These are phyloP conservation scores for Gadus chalcogrammus DNA, from an alignment of 2,113 vertebrate genomes.

Conservation along the genomic window DNA sequence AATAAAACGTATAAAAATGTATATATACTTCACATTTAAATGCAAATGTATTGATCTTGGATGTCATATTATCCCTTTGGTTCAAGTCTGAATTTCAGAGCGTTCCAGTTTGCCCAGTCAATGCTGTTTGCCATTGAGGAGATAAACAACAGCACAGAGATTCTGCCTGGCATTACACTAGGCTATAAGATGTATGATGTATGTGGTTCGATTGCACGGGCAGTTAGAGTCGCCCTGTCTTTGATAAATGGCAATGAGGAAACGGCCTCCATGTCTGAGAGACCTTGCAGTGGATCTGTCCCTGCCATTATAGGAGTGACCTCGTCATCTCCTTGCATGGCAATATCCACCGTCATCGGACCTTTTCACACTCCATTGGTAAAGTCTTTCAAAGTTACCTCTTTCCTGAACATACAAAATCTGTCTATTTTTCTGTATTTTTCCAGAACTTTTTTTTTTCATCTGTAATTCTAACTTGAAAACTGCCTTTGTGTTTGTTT, in stretches of 20 bases:
- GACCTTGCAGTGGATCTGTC: conserved; percentile 50
- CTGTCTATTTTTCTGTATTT: no score
- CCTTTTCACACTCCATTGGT: conserved; percentile 68
- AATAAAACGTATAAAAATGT: no score
- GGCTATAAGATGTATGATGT: conserved; percentile 71
- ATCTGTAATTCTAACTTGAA: no score
- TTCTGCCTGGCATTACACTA: conserved; percentile 66
- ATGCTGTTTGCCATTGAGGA: conserved; percentile 73
- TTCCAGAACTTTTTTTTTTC: not conserved
- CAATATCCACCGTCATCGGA: conserved; percentile 63
- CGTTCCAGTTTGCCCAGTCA: conserved; percentile 67
- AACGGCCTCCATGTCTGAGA: conserved; percentile 2
- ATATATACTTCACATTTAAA: conserved; percentile 10
- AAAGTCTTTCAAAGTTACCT: not conserved
- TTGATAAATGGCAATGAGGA: conserved; percentile 58
- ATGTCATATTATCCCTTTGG: not conserved
- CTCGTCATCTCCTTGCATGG: conserved; percentile 62
- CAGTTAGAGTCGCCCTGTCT: conserved; percentile 55
- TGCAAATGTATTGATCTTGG: not conserved
- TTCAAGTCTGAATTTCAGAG: conserved; percentile 69
- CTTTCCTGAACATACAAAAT: no score
- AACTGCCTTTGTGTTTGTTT: not conserved
- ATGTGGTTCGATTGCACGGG: conserved; percentile 59
- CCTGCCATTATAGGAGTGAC: conserved; percentile 69
- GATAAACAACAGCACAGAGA: conserved; percentile 67